These are phyloP conservation scores for Drosophila nasuta DNA, from an alignment of 1,140 invertebrate genomes.

Conservation along the genomic window DNA sequence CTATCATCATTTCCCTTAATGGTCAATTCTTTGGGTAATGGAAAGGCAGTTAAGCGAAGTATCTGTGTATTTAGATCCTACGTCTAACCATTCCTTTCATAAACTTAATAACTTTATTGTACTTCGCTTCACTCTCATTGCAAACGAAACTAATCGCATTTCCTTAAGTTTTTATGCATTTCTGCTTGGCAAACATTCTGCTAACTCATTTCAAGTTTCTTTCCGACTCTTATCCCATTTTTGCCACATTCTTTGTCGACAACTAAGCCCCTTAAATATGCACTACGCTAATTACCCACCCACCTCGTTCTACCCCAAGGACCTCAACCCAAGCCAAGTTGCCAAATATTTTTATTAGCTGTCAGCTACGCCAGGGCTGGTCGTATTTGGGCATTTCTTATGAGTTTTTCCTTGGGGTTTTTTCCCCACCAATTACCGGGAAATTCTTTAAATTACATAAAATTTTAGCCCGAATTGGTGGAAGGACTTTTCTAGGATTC, in stretches of 20 bases:
- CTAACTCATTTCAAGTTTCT: conserved; percentile 6
- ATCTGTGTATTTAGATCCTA: background rate
- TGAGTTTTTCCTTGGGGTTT: conserved; percentile 18
- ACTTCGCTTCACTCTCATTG: background rate
- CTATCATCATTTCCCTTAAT: too few species aligned
- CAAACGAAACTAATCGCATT: conserved; percentile 13
- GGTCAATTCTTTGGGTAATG: too few species aligned
- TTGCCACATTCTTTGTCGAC: background rate
- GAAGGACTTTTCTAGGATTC: conserved; percentile 9
- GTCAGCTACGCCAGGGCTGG: conserved; percentile 33
- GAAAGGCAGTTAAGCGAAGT: too few species aligned
- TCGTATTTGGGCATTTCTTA: conserved; percentile 23
- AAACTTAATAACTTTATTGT: conserved; percentile 17
- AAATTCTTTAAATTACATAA: conserved; percentile 61
- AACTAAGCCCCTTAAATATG: conserved; percentile 8
- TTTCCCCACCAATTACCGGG: conserved; percentile 1
- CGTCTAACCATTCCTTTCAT: background rate
- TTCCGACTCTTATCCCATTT: background rate
- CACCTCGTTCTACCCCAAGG: conserved; percentile 6
- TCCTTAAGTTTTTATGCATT: conserved; percentile 22
- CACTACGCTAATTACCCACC: conserved; percentile 48
- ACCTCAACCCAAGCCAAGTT: conserved; percentile 7
- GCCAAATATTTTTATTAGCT: conserved; percentile 67
- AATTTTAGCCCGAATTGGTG: conserved; percentile 41
- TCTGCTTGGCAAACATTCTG: background rate